Conservation (phyloP, 1,140 invertebrate genomes). For the Bicyclus anynana region DNA sequence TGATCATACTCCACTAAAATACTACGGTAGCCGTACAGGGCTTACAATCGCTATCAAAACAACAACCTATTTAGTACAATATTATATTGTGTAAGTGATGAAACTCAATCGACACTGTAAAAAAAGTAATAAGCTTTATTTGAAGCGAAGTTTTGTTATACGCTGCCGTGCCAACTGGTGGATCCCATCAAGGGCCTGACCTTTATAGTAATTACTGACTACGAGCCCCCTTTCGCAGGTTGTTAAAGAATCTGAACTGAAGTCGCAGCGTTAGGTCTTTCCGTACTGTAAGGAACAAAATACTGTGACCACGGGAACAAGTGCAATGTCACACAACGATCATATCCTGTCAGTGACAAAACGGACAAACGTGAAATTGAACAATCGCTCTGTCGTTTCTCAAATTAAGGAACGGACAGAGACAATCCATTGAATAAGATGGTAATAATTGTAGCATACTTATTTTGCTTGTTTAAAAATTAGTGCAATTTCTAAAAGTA, state of each 20-base stretch:
- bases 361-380: slow-evolving; percentile 16
- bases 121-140: slow-evolving; percentile 57
- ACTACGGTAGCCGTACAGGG: no score
- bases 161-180: slow-evolving; percentile 64
- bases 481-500: no score
- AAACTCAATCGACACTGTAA: slow-evolving; percentile 61
- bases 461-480: no score
- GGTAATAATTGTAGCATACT: no score
- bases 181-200: slow-evolving; percentile 86
- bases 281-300: slow-evolving; percentile 87
- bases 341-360: slow-evolving; percentile 3
- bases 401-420: neutral
- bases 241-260: slow-evolving; percentile 95
- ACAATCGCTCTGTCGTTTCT: slow-evolving; percentile 4
- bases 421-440: no score
- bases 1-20: no score
- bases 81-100: slow-evolving; percentile 41
- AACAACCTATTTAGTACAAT: neutral
- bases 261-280: slow-evolving; percentile 94
- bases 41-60: no score
- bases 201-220: slow-evolving; percentile 86
- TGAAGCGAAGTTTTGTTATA: slow-evolving; percentile 73
- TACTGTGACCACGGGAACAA: slow-evolving; percentile 46
- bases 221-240: slow-evolving; percentile 89
- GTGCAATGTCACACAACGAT: slow-evolving; percentile 21